Percentiles rank a stretch among this genome's conserved stretches.
Conservation (phyloP, 2,888 invertebrate species). For the Euproctis similis region DNA sequence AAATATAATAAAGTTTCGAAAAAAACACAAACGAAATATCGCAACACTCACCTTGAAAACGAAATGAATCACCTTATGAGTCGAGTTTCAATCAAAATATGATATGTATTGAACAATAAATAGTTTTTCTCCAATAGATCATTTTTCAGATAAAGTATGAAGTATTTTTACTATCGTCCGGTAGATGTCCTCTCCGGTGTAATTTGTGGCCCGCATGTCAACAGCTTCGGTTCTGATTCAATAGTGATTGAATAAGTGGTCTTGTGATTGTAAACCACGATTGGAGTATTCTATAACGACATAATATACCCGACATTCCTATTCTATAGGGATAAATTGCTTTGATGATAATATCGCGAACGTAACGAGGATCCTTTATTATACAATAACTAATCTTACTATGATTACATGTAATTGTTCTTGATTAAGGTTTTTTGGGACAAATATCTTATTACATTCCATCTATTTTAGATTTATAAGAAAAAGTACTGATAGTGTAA, state of each 20-base stretch:
- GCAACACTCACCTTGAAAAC: not conserved
- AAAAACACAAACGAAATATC: not conserved
- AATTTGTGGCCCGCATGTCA: slow-evolving; percentile 36
- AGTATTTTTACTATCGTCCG: slow-evolving; percentile 43
- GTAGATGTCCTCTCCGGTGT: slow-evolving; percentile 29
- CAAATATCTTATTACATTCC: too few species aligned
- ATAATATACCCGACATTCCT: slow-evolving; percentile 20
- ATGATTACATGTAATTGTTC: too few species aligned
- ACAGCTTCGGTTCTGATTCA: slow-evolving; percentile 22
- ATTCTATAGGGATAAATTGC: slow-evolving; percentile 12
- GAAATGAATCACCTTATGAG: slow-evolving; percentile 3
- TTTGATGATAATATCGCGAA: slow-evolving; percentile 8
- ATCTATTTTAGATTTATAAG: too few species aligned
- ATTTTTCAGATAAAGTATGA: slow-evolving; percentile 31
- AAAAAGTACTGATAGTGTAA: too few species aligned
- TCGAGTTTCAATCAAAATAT: slow-evolving; percentile 7
- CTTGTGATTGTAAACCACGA: slow-evolving; percentile 19
- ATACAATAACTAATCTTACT: too few species aligned
- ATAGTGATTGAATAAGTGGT: slow-evolving; percentile 29
- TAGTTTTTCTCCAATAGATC: slow-evolving; percentile 32
- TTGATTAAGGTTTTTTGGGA: too few species aligned
- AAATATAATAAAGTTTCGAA: too few species aligned
- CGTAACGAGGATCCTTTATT: too few species aligned
- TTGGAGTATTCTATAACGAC: slow-evolving; percentile 19
- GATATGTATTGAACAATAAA: slow-evolving; percentile 6